Base-by-base conservation (phyloP, 2,797 vertebrate species). In the Oryzias dopingdopingensis region DNA sequence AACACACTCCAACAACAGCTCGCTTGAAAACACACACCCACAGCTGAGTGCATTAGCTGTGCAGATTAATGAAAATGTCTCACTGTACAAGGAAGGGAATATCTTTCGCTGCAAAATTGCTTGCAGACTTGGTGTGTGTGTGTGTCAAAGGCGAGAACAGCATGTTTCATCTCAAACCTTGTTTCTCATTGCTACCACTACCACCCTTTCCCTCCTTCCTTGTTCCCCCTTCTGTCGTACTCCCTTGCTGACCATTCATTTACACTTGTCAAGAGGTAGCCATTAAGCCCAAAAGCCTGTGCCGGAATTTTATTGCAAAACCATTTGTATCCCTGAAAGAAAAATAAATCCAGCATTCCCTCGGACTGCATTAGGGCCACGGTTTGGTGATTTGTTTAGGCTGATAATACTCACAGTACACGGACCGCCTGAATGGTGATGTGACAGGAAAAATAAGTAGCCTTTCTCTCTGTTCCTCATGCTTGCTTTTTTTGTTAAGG, bases 291-390 rank as follows among this genome's bases (percentile, higher is more conserved):
- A 82, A 86, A 86, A 92, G 91, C 90, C 90, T 89, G 93, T 81
- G 89, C 86, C 86, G 90, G 94, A 94, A 93, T 95, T 95, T 93
- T 96, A 96, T 96, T 96, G 94, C 92, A 88, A 95, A 94, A 94
- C 93, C 94, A 95, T 96, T 96, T 95, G 95, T 96, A 94, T 94
- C 91, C 92, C 93, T 93, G 93, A 93, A 96, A 96, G 94, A 94
- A 96, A 98, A 98, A 98, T 96, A 97, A 98, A 98, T 94, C 90
- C 83, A 88, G 4, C 85, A 81, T 89, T 94, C 94, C 92, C 92
- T 93, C 92, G 79, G 90, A 86, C 93, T 96, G 95, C 96, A 96
- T 97, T 96, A 96, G 91, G 91, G 59, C 69, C 2, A 58, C 13
- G 92, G 91, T 92, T 92, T 91, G 68, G 91, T 90, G 94, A 83